A percentile compares a stretch with the other conserved stretches of the same genome.
Conservation (phyloP, 2,113 vertebrate species). For the Pteropus alecto region DNA sequence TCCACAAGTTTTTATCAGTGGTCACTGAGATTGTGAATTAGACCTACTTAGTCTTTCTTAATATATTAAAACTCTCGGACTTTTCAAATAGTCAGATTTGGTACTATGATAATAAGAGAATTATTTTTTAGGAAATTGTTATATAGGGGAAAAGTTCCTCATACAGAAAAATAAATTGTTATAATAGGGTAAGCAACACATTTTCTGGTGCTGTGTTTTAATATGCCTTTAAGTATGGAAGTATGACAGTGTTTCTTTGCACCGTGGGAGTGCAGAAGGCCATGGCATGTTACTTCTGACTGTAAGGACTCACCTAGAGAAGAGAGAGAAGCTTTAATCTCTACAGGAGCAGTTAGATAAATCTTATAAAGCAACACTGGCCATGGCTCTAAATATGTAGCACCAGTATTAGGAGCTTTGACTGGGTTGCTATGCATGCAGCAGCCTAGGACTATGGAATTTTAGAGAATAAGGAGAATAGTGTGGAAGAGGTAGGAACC, state of each 20-base stretch:
- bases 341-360: not conserved
- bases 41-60: not conserved
- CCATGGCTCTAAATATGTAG: not conserved
- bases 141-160: not conserved
- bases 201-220: not conserved
- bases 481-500: not conserved
- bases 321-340: not conserved
- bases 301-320: not conserved
- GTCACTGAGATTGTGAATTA: not conserved
- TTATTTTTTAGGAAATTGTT: not conserved
- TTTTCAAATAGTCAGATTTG: not conserved
- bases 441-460: not conserved
- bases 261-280: not conserved
- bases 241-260: not conserved
- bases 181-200: not conserved
- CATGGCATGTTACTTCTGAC: not conserved
- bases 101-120: not conserved
- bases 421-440: not conserved
- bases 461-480: not conserved
- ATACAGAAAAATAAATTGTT: not conserved
- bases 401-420: too few relatives aligned
- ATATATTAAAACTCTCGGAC: not conserved
- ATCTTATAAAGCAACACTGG: not conserved
- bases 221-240: not conserved
- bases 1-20: not conserved